phyloP scores from a whole-genome alignment of 30 jellyfish, hydroid and myxozoan species.

The Turritopsis dohrnii region DNA sequence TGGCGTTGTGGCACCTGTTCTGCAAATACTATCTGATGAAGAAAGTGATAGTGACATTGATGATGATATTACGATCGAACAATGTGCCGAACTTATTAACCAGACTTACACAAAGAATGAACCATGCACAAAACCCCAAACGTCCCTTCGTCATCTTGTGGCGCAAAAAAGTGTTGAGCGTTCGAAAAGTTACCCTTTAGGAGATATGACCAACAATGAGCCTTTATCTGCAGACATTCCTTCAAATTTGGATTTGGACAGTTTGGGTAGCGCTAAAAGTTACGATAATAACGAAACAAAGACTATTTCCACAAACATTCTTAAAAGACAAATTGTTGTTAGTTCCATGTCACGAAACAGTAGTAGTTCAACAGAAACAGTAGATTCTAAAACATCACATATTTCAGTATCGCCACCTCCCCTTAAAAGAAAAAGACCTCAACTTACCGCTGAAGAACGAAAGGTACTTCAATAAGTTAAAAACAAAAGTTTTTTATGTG shows the following conservation, averaged over 20 bases:
- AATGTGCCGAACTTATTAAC: conserved; percentile 36
- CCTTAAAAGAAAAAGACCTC: not conserved
- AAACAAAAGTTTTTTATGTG: not conserved
- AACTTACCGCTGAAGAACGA: conserved; percentile 27
- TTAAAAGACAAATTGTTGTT: not conserved
- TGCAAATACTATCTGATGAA: not conserved
- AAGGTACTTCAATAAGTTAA: no score
- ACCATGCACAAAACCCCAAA: not conserved
- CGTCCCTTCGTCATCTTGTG: not conserved
- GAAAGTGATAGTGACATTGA: conserved; percentile 37
- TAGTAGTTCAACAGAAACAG: not conserved
- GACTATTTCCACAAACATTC: no score
- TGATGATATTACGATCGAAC: conserved; percentile 34
- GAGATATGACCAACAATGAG: not conserved
- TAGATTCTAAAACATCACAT: no score
- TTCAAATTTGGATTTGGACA: no score
- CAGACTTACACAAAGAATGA: not conserved
- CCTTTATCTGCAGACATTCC: not conserved
- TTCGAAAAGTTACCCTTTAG: not conserved
- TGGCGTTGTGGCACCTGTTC: not conserved
- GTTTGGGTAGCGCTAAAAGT: no score
- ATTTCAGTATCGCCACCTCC: not conserved
- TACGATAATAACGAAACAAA: no score
- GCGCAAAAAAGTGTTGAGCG: not conserved
- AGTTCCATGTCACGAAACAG: not conserved